Conservation (phyloP, 1,140 invertebrate genomes). For the Onthophagus taurus region DNA sequence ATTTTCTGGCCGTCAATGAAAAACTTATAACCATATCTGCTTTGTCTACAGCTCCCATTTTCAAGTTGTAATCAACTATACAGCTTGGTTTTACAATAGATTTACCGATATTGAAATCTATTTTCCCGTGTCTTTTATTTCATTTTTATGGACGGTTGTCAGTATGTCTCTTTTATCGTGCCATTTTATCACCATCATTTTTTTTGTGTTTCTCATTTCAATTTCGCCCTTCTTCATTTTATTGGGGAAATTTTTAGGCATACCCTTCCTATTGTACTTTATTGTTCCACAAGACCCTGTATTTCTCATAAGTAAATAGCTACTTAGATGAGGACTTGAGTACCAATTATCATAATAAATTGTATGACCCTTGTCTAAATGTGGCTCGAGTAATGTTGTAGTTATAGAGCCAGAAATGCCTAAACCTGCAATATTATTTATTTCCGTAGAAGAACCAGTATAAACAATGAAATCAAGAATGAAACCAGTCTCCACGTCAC, state of each 20-base stretch:
- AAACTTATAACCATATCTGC: slow-evolving; percentile 18
- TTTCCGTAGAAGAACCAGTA: no score
- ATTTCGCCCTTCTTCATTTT: slow-evolving; percentile 24
- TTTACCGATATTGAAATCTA: slow-evolving; percentile 9
- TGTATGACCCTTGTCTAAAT: slow-evolving; percentile 11
- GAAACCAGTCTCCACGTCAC: no score
- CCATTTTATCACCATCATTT: slow-evolving; percentile 24
- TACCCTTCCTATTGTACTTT: slow-evolving; percentile 21
- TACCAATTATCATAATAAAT: slow-evolving; percentile 30
- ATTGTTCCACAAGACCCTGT: slow-evolving; percentile 29
- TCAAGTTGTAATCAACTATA: slow-evolving; percentile 24
- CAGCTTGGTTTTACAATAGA: slow-evolving; percentile 20
- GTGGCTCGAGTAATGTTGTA: no score
- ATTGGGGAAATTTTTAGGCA: slow-evolving; percentile 21
- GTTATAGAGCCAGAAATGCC: no score
- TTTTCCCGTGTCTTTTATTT: slow-evolving; percentile 16
- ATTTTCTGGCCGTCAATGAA: background rate
- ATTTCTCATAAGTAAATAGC: slow-evolving; percentile 20
- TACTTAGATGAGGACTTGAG: slow-evolving; percentile 23
- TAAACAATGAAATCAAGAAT: no score
- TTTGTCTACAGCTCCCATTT: slow-evolving; percentile 25
- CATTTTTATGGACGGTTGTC: slow-evolving; percentile 21
- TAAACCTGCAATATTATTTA: no score
- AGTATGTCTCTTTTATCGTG: slow-evolving; percentile 26
- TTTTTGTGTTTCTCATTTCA: slow-evolving; percentile 14